Evolutionary conservation across 2,888 invertebrate genomes (phyloP).

Genomic region (Drosophila subsilvestris): DNA sequence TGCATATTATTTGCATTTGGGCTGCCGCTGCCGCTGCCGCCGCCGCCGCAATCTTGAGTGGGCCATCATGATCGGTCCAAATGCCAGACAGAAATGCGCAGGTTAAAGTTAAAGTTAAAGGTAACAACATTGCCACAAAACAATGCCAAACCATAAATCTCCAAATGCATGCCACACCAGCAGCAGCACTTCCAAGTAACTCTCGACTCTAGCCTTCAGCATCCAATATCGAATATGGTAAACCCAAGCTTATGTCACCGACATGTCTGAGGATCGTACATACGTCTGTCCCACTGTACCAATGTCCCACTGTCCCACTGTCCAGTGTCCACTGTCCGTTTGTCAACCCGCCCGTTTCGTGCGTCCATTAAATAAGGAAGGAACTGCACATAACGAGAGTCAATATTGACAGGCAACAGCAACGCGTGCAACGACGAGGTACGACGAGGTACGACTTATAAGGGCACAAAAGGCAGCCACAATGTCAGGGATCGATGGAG

Average conservation of each 20-base stretch:
- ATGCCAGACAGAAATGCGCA: slow-evolving; percentile 50
- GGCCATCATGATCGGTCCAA: slow-evolving; percentile 63
- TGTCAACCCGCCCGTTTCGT: slow-evolving; percentile 54
- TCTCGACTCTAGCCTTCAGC: slow-evolving; percentile 77
- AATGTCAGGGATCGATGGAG: slow-evolving; percentile 47
- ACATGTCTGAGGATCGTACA: slow-evolving; percentile 67
- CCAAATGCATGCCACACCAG: slow-evolving; percentile 77
- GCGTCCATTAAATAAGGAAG: slow-evolving; percentile 80
- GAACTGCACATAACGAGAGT: slow-evolving; percentile 78
- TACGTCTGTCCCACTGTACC: slow-evolving; percentile 34
- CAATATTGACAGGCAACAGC: slow-evolving; percentile 80
- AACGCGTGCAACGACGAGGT: slow-evolving; percentile 64
- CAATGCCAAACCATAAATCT: slow-evolving; percentile 79
- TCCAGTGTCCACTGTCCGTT: slow-evolving; percentile 36
- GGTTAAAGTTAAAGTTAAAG: slow-evolving; percentile 56
- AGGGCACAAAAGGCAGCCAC: slow-evolving; percentile 62
- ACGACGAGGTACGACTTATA: slow-evolving; percentile 53
- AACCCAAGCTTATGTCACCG: slow-evolving; percentile 78
- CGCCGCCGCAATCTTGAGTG: slow-evolving; percentile 52
- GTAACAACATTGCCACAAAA: slow-evolving; percentile 72
- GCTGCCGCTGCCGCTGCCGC: background rate
- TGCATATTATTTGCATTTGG: slow-evolving; percentile 75
- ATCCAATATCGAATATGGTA: slow-evolving; percentile 70
- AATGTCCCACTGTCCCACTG: slow-evolving; percentile 21
- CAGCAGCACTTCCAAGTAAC: slow-evolving; percentile 75